Base-by-base conservation (phyloP, 1,140 invertebrate species). In the Cotesia vestalis region DNA sequence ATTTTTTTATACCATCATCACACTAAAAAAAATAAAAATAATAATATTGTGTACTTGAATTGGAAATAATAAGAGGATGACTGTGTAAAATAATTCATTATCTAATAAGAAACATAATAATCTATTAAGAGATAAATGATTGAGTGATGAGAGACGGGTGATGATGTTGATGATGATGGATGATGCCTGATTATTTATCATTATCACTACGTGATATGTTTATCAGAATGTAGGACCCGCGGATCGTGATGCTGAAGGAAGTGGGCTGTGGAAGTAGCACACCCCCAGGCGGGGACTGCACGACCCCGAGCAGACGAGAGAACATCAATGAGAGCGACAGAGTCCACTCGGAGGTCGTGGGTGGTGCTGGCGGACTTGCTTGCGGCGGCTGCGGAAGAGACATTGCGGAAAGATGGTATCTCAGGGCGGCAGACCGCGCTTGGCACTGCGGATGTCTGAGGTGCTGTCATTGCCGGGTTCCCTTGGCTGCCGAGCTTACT, bases 361-460 rank as follows among this genome's bases (percentile, higher is more conserved):
- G 78, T 79, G 79, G 85, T 11, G 81, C 81, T 0, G 86, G 85
- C 71, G 85, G 17, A 27, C 9, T 59, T 0, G 20, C 20, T 59
- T 59, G 14, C 20, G 57, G 83, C n/a, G 85, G 85, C 68, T 86
- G 85, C 76, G 85, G 85, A 66, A 79, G 82, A 20, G 85, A 86
- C 73, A 86, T 86, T 75, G 79, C 79, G 35, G 84, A 85, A 53
- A 78, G 91, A 63, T 97, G 92, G 87, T 97, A 96, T 84, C 90
- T 97, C 27, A 88, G 93, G 73, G 95, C 94, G 1, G 95, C 95
- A 20, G 95, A 97, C 80, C 90, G 93, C 72, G 93, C 94, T 79
- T 97, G 95, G 96, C 96, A 97, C 84, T 92, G 92, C 40, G 88
- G 90, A 71, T 98, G 96, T 82, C 89, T 96, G 40, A 91, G 94